phyloP scores from a whole-genome alignment of 2,888 invertebrate species.

The Nyleta sp. region DNA sequence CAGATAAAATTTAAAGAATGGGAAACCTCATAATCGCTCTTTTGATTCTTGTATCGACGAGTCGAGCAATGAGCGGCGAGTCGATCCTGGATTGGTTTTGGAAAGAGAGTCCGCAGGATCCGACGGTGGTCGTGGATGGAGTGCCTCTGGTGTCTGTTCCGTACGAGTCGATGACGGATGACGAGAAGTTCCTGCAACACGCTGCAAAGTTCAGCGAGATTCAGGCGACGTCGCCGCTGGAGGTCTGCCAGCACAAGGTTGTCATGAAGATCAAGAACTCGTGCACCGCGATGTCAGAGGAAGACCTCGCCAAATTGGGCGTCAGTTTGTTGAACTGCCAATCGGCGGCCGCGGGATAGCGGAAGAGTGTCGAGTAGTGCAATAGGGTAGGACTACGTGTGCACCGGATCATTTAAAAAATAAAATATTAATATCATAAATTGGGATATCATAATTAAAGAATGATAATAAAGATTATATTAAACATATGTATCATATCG shows the following conservation, averaged over 20 bases:
- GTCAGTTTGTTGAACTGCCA: conserved; percentile 88
- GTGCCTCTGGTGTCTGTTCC: conserved; percentile 77
- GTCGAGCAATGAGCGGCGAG: conserved; percentile 28
- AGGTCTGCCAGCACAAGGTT: conserved; percentile 87
- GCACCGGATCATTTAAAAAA: too few species aligned
- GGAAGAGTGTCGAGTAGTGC: too few species aligned
- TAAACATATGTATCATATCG: too few species aligned
- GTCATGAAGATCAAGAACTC: conserved; percentile 85
- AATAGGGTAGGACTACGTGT: too few species aligned
- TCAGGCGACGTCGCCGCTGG: conserved; percentile 84
- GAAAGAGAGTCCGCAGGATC: conserved; percentile 65
- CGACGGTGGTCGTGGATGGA: conserved; percentile 71
- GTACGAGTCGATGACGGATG: conserved; percentile 80
- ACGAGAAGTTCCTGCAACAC: conserved; percentile 86
- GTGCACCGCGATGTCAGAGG: conserved; percentile 86
- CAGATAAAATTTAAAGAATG: conserved; percentile 7
- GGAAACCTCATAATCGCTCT: too few species aligned
- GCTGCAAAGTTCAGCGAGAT: conserved; percentile 85
- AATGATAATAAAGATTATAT: too few species aligned
- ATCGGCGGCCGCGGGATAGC: conserved; percentile 85
- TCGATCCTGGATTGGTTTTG: conserved; percentile 78
- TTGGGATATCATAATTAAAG: too few species aligned
- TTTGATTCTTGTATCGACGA: too few species aligned
- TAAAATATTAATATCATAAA: too few species aligned
- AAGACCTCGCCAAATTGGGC: conserved; percentile 86